Percentiles rank a stretch among this genome's conserved stretches.
Evolutionary conservation across 1,140 invertebrate species (phyloP).

Genomic region (Drosophila nannoptera): DNA sequence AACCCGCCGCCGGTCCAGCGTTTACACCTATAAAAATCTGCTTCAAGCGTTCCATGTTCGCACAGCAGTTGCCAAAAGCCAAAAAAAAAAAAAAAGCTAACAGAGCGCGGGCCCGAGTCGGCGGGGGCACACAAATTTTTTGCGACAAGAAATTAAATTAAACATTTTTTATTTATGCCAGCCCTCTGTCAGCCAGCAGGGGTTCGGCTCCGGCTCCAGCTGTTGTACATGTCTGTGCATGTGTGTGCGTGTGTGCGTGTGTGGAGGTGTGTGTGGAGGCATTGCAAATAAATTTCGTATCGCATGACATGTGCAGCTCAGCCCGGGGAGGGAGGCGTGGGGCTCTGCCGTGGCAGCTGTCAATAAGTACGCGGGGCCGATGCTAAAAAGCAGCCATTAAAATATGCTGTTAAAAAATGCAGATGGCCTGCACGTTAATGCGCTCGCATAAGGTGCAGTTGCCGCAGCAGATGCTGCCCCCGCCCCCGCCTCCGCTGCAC

Average conservation of each 20-base stretch:
- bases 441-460: slow-evolving; percentile 66
- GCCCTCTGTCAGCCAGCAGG: not conserved
- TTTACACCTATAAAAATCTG: slow-evolving; percentile 64
- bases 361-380: slow-evolving; percentile 73
- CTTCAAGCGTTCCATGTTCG: slow-evolving; percentile 75
- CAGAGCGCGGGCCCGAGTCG: slow-evolving; percentile 3
- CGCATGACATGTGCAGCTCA: slow-evolving; percentile 76
- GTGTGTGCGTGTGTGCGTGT: not conserved
- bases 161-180: slow-evolving; percentile 73
- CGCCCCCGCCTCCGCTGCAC: slow-evolving; percentile 36
- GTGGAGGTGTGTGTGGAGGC: slow-evolving; percentile 37
- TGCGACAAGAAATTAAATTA: slow-evolving; percentile 65
- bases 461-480: slow-evolving; percentile 22
- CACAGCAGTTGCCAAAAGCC: slow-evolving; percentile 63
- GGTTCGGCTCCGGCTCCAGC: slow-evolving; percentile 2
- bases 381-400: slow-evolving; percentile 77
- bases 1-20: slow-evolving; percentile 16
- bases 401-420: slow-evolving; percentile 75
- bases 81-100: slow-evolving; percentile 25
- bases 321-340: slow-evolving; percentile 1
- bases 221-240: slow-evolving; percentile 11
- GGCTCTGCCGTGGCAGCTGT: slow-evolving; percentile 60
- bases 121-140: slow-evolving; percentile 47
- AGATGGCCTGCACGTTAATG: slow-evolving; percentile 68
- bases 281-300: slow-evolving; percentile 72